Evolutionary conservation across 2,113 vertebrate species (phyloP), one percentile per base, ranked within the genome.

Genomic region (Chelonoidis abingdonii): DNA sequence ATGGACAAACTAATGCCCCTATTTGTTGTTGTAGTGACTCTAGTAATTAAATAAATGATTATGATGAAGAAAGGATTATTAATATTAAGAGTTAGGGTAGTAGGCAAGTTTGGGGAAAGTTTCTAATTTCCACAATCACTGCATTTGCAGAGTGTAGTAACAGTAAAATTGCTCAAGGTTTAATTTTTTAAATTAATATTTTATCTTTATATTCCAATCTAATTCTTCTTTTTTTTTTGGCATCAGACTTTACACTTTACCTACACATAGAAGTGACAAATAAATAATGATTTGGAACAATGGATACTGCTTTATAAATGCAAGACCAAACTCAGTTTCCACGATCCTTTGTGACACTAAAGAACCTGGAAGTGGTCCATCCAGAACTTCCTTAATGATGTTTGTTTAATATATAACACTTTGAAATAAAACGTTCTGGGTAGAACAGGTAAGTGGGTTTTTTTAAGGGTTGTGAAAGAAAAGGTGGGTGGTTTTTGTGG

Each of bases 341-440:
- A 31, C 75, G 35, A 88, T 88, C 31, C 14, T 72, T 93, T 95
- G 95, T 92, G 96, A 87, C 79, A 87, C 35, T 75, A 93, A 47
- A 44, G 72, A 89, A 41, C 75, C 90, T 95, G 91, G 94, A 97
- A 94, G 94, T 95, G 95, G 92, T 93, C 93, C 90, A 84, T 38
- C 65, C 65, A 72, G n/a, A 72, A 38, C n/a, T 72, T 21, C 53
- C 83, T 96, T 95, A 96, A 95, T 94, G 95, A 89, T 88, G 57
- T 94, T 93, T 94, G 94, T 93, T 92, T 89, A 87, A 95, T 95
- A 94, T 95, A 86, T 93, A 93, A 93, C 91, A 79, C 81, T 94
- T 81, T 27, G 93, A 81, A 72, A 91, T 95, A 94, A 83, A 83
- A 84, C 31, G 62, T 91, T 93, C 90, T 52, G 49, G 93, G 92